Conservation (phyloP, 1,140 invertebrate species). For the Globodera rostochiensis region DNA sequence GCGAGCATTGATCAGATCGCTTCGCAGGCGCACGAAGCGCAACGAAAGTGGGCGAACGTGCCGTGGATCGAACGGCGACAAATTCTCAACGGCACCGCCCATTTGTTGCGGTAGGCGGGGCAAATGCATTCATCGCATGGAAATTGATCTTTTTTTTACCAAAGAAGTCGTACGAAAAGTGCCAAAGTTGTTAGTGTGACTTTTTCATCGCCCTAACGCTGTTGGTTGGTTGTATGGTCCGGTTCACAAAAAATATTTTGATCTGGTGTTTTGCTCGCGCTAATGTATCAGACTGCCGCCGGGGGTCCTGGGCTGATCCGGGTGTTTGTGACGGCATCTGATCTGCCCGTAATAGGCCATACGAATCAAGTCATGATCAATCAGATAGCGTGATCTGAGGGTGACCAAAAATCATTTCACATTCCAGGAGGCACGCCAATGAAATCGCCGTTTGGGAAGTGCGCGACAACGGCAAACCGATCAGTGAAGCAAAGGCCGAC, state of each 20-base stretch:
- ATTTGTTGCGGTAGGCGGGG: constrained; percentile 1
- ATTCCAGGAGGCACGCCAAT: constrained; percentile 29
- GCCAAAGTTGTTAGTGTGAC: not conserved
- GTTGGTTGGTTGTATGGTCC: no score
- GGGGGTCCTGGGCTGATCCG: no score
- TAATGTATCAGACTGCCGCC: no score
- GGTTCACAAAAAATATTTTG: no score
- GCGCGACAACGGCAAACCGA: constrained; percentile 62
- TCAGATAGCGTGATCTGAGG: no score
- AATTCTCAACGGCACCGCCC: constrained; percentile 24
- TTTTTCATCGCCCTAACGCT: no score
- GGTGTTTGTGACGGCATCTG: no score
- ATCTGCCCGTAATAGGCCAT: no score
- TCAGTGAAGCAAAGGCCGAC: constrained; percentile 57
- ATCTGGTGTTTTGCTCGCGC: no score
- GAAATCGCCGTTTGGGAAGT: constrained; percentile 58
- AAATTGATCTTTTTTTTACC: not conserved
- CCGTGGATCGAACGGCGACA: constrained; percentile 35
- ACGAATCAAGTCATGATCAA: no score
- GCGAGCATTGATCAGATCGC: constrained; percentile 23
- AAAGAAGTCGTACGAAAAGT: not conserved
- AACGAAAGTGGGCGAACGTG: constrained; percentile 23
- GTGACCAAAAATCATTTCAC: no score
- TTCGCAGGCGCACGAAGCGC: constrained; percentile 14
- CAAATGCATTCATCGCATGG: not conserved